Evolutionary conservation across 2,797 vertebrate genomes (phyloP).

Genomic region (Rhinogobio ventralis): DNA sequence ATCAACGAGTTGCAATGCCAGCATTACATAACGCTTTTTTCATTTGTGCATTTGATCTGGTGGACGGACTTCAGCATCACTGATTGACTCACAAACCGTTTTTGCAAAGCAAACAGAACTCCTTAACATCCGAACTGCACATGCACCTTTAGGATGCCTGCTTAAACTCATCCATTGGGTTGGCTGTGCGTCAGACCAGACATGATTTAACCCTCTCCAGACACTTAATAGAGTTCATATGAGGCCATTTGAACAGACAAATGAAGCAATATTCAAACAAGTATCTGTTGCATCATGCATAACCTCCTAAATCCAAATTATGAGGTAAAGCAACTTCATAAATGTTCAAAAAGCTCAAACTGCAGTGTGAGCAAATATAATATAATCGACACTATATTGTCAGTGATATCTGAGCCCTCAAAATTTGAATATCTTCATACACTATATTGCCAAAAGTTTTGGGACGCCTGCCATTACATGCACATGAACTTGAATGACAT

Average conservation of each 20-base stretch:
- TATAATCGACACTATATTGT: not conserved
- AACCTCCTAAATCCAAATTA: slow-evolving; percentile 1
- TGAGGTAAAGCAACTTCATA: slow-evolving; percentile 15
- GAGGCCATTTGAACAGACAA: not conserved
- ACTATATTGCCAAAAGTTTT: too few relatives aligned
- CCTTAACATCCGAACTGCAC: too few relatives aligned
- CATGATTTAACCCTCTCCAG: not conserved
- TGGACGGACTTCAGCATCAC: not conserved
- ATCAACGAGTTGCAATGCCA: not conserved
- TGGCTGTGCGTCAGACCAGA: not conserved
- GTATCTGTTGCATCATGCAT: slow-evolving; percentile 16
- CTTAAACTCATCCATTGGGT: not conserved
- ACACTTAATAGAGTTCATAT: not conserved
- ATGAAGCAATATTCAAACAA: slow-evolving; percentile 42
- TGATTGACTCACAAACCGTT: not conserved
- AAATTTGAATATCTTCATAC: not conserved
- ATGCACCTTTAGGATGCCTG: not conserved
- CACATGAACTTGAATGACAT: too few relatives aligned
- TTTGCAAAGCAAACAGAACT: not conserved
- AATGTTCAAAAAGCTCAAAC: not conserved
- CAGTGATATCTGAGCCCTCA: not conserved
- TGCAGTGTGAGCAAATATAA: slow-evolving; percentile 1
- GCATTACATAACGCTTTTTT: slow-evolving; percentile 15
- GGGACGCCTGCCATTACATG: too few relatives aligned
- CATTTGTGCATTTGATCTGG: not conserved